A percentile compares a stretch with the other conserved stretches of the same genome.
Evolutionary conservation across 2,888 invertebrate species (phyloP).

Genomic region (Halictus quadricinctus): DNA sequence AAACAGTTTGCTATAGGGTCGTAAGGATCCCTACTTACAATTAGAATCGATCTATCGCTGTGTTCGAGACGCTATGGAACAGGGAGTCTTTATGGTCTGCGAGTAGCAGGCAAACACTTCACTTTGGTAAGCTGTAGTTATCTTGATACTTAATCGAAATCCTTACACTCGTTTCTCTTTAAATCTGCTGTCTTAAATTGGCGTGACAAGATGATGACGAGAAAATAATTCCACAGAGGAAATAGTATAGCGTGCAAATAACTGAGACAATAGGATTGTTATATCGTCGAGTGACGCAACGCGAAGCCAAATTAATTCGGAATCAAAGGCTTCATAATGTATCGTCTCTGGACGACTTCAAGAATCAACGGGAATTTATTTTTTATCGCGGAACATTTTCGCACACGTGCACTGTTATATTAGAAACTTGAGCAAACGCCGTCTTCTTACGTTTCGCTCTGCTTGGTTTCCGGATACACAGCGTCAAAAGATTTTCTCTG

Average conservation of each 20-base stretch:
- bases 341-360: neutral
- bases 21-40: neutral
- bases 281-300: neutral
- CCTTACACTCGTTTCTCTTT: neutral
- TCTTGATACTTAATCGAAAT: neutral
- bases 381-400: neutral
- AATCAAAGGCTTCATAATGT: neutral
- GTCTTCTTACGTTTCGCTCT: neutral
- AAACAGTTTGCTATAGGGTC: neutral
- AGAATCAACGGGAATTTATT: neutral
- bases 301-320: neutral
- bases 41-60: neutral
- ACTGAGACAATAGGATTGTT: neutral
- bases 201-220: neutral
- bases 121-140: neutral
- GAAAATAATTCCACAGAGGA: neutral
- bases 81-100: neutral
- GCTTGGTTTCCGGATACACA: neutral
- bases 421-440: neutral
- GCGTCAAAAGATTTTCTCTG: neutral
- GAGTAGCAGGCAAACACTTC: neutral
- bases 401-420: neutral
- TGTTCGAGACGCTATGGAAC: neutral
- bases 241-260: neutral
- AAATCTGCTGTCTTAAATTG: neutral